Conservation (phyloP, 2,113 vertebrate species). For the Archilochus colubris region DNA sequence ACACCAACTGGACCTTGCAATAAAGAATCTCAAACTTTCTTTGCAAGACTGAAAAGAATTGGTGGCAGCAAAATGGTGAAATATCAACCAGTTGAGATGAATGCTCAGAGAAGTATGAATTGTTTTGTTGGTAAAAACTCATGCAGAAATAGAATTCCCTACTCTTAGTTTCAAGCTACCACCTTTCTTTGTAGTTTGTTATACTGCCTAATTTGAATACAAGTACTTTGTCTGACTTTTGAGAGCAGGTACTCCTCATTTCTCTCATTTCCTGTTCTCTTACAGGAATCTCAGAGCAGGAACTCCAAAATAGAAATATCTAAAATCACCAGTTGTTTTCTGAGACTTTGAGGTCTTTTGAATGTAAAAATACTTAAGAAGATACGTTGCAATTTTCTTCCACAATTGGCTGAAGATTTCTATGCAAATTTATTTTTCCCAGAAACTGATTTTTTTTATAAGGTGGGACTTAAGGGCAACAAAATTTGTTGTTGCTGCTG, state of each 20-base stretch:
- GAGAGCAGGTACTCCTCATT: not conserved
- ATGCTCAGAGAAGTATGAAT: slow-evolving; percentile 95
- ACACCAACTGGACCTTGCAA: slow-evolving; percentile 94
- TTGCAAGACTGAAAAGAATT: slow-evolving; percentile 97
- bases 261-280: not conserved
- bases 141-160: slow-evolving; percentile 72
- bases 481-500: not conserved
- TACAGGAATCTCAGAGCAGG: not conserved
- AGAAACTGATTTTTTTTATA: not conserved
- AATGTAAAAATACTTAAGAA: not conserved
- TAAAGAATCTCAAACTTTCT: slow-evolving; percentile 99
- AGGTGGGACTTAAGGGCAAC: not conserved
- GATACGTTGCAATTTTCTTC: not conserved
- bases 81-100: slow-evolving; percentile 98
- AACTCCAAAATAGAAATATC: not conserved
- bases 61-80: slow-evolving; percentile 98
- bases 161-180: slow-evolving; percentile 52
- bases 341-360: not conserved
- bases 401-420: not conserved
- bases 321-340: not conserved
- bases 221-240: not conserved
- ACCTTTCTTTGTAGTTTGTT: slow-evolving; percentile 63
- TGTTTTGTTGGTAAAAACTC: slow-evolving; percentile 69
- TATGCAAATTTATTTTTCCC: not conserved
- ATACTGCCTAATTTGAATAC: not conserved